A percentile compares a stretch with the other conserved stretches of the same genome.
Evolutionary conservation across 2,797 vertebrate genomes (phyloP).

Genomic region (Platalea minor): DNA sequence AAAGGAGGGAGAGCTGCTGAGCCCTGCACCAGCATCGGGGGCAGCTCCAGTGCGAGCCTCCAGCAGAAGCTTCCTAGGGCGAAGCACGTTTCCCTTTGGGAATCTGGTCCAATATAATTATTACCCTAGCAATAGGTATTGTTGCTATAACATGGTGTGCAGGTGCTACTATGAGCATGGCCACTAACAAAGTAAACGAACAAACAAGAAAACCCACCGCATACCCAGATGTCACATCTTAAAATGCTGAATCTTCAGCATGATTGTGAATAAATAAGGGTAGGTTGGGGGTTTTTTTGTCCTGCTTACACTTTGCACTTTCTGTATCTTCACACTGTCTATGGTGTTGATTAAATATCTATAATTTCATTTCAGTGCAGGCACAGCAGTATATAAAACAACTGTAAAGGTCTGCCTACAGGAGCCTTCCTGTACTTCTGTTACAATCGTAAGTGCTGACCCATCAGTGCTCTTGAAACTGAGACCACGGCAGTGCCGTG

Average conservation of each 20-base stretch:
- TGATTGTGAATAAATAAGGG: neutral
- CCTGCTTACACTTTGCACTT: neutral
- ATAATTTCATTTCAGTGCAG: neutral
- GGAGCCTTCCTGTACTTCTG: neutral
- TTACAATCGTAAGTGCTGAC: slow-evolving; percentile 8
- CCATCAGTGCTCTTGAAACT: slow-evolving; percentile 9
- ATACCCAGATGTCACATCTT: neutral
- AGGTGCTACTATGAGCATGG: neutral
- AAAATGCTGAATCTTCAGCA: neutral
- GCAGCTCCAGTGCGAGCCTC: neutral
- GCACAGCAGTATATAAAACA: neutral
- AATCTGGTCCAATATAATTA: neutral
- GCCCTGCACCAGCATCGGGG: neutral
- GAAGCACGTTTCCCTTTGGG: neutral
- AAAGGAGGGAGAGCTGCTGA: neutral
- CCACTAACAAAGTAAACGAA: neutral
- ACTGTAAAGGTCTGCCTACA: neutral
- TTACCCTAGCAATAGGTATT: neutral
- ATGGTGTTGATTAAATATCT: neutral
- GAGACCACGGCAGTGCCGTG: neutral
- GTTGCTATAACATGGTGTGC: neutral
- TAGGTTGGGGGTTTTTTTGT: neutral
- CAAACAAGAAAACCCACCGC: neutral
- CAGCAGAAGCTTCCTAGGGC: neutral
- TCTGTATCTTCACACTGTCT: neutral